A percentile compares a stretch with the other conserved stretches of the same genome.
phyloP scores from a whole-genome alignment of 2,113 vertebrate species.

The Elanus axillaris region DNA sequence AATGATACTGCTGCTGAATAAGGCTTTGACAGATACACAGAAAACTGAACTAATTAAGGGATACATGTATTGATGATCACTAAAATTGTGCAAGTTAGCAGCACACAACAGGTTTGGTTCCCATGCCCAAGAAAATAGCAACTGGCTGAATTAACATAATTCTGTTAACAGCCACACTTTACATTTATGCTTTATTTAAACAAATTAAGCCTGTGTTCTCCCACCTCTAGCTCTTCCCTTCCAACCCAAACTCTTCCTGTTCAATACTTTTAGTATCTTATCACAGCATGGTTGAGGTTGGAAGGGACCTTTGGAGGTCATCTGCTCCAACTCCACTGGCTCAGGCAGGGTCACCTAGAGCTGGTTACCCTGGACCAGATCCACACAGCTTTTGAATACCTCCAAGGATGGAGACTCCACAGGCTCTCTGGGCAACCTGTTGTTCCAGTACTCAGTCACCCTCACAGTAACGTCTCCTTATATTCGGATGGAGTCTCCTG shows the following conservation, averaged over 20 bases:
- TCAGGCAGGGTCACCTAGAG: not conserved
- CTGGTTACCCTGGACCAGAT: not conserved
- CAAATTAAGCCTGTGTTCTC: not conserved
- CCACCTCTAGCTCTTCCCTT: not conserved
- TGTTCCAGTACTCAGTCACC: not conserved
- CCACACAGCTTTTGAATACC: not conserved
- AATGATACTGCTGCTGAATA: not conserved
- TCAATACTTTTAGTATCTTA: not conserved
- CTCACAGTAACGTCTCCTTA: not conserved
- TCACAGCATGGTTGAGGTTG: not conserved
- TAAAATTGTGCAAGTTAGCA: not conserved
- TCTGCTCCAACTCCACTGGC: not conserved
- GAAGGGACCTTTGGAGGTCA: not conserved
- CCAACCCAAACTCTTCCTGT: not conserved
- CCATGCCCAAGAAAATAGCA: not conserved
- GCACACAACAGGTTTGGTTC: not conserved
- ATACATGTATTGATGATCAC: not conserved
- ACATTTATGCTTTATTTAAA: not conserved
- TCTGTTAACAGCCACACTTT: not conserved
- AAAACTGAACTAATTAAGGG: not conserved
- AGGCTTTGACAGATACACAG: not conserved
- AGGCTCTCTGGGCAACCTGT: not conserved
- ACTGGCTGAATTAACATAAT: not conserved
- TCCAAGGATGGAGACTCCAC: not conserved
- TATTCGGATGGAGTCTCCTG: not conserved